Evolutionary conservation across 2,113 vertebrate species (phyloP).

Genomic region (Lonchura striata): DNA sequence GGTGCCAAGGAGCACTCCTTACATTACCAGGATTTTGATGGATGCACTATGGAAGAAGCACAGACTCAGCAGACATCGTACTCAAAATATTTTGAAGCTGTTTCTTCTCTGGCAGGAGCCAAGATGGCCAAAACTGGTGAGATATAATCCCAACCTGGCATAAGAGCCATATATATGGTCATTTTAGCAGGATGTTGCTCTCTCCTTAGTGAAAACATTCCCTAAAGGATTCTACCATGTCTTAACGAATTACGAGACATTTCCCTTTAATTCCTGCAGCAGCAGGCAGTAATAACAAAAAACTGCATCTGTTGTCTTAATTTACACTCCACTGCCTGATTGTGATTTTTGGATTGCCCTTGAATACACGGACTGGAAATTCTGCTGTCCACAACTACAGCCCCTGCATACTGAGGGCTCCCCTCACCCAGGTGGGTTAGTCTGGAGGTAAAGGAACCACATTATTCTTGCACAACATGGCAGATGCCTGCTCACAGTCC

Average conservation of each 20-base stretch:
- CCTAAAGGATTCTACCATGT: background rate
- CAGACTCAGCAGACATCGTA: background rate
- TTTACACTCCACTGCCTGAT: background rate
- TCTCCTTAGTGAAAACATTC: background rate
- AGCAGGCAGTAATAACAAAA: background rate
- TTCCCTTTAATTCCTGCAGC: background rate
- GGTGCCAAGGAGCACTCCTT: background rate
- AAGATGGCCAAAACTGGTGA: background rate
- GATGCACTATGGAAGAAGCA: background rate
- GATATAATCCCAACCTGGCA: background rate
- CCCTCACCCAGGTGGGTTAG: background rate
- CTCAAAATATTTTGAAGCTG: background rate
- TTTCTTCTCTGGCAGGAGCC: background rate
- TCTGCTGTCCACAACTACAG: background rate
- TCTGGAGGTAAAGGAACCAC: background rate
- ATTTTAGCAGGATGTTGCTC: background rate
- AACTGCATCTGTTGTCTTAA: background rate
- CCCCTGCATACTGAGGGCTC: background rate
- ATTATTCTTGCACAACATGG: background rate
- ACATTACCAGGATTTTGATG: background rate
- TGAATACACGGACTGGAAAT: background rate
- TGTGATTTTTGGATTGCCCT: background rate
- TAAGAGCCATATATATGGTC: background rate
- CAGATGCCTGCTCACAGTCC: background rate
- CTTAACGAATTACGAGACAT: background rate